Evolutionary conservation across 2,797 vertebrate genomes (phyloP).

Genomic region (Pseudopleuronectes americanus): DNA sequence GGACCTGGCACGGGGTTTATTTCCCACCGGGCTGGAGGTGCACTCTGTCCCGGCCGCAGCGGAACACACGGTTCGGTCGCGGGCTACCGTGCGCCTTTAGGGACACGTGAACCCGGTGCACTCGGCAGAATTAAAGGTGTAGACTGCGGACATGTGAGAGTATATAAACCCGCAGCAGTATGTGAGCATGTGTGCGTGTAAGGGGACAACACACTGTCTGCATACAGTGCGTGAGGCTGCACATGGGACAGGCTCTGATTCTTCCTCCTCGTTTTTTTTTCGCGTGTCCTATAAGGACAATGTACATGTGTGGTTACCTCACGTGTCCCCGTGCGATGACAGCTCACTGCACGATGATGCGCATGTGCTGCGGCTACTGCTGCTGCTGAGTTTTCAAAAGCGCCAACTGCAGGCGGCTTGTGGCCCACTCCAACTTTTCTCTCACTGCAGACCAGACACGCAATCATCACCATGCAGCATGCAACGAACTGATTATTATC

Average conservation of each 20-base stretch:
- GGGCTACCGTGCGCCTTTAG: constrained; percentile 57
- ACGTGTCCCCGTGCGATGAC: constrained; percentile 67
- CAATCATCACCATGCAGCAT: too few species aligned
- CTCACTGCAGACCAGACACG: too few species aligned
- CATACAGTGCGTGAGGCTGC: too few species aligned
- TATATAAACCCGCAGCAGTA: neutral
- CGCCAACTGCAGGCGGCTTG: constrained; percentile 57
- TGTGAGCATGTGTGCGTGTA: neutral
- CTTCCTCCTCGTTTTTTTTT: too few species aligned
- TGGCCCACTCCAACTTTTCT: too few species aligned
- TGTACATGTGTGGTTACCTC: constrained; percentile 69
- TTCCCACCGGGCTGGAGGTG: constrained; percentile 1
- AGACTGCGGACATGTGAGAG: constrained; percentile 27
- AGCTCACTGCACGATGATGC: constrained; percentile 47
- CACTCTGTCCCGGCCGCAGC: constrained; percentile 11
- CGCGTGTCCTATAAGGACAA: neutral
- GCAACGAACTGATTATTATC: too few species aligned
- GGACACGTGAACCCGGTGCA: constrained; percentile 75
- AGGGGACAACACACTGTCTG: neutral
- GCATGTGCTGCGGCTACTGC: constrained; percentile 57
- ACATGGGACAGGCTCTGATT: too few species aligned
- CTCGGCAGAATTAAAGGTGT: constrained; percentile 75
- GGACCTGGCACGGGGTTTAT: too few species aligned
- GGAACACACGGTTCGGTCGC: constrained; percentile 22
- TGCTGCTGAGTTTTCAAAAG: constrained; percentile 39